A percentile compares a stretch with the other conserved stretches of the same genome.
Conservation (phyloP, 2,888 invertebrate species). For the Bombylius discolor region DNA sequence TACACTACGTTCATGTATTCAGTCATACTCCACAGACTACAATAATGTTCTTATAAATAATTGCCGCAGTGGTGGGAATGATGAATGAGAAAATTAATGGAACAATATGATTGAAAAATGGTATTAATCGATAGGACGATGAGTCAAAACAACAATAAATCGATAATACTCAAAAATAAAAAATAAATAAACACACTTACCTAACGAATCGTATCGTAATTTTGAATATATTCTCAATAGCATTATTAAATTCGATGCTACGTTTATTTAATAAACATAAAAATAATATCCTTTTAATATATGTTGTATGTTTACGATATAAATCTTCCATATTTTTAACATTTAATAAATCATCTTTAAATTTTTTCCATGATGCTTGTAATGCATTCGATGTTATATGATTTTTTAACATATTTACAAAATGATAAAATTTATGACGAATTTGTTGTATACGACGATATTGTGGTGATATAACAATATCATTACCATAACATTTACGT, state of each 20-base stretch:
- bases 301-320: conserved; percentile 56
- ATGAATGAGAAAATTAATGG: no score
- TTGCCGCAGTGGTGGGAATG: no score
- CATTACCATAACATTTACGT: conserved; percentile 40
- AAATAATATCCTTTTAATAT: conserved; percentile 62
- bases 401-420: conserved; percentile 60
- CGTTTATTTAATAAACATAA: conserved; percentile 60
- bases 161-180: no score
- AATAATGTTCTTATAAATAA: no score
- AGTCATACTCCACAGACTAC: no score
- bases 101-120: no score
- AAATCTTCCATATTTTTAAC: conserved; percentile 58
- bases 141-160: no score
- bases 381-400: conserved; percentile 66
- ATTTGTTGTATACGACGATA: conserved; percentile 58
- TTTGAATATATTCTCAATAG: conserved; percentile 57
- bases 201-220: conserved; percentile 48
- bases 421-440: conserved; percentile 62
- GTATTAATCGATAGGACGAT: no score
- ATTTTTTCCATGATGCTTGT: conserved; percentile 59
- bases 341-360: conserved; percentile 52
- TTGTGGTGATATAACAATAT: conserved; percentile 48
- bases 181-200: conserved; percentile 14
- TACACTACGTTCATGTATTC: no score
- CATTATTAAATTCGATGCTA: conserved; percentile 52